Evolutionary conservation across 2,113 vertebrate species (phyloP), one percentile per base, ranked within the genome.

Genomic region (Halichoeres trimaculatus): DNA sequence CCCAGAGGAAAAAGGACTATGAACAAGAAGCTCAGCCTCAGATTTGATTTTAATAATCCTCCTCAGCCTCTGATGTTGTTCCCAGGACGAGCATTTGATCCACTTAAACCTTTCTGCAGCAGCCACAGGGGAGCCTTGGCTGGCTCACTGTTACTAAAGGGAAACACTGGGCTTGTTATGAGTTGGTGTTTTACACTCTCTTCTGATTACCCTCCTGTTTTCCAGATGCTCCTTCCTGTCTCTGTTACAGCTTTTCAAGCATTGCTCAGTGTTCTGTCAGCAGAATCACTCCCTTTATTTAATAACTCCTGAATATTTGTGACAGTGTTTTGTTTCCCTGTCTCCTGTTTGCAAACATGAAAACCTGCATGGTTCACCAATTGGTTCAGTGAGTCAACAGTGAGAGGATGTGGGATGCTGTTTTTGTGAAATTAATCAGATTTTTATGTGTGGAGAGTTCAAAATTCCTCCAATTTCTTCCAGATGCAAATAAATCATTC

Each of bases 21-120:
- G 9, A 16, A 47, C 58, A 8, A 10, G 38, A 23, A 64, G 48
- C 23, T 66, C 34, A 6, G 45, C 40, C 61, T 67, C 68, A n/a
- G 55, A 59, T 47, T 35, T 57, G 69, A 61, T 67, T 61, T 73
- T 20, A 59, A 61, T 55, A 61, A 79, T 70, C 60, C 72, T 51
- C 35, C 35, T 38, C 58, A 53, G 64, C 53, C 71, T 75, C 40
- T 70, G 78, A 70, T 59, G 38, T 52, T 54, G 23, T 71, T 81
- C 60, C 66, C 48, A 66, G 76, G 24, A 70, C 23, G 41, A 63
- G 16, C 19, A 61, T 41, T 17, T 61, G 48, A 75, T 70, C 65
- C 59, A 45, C 43, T 10, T 38, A 17, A 67, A 55, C 48, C 41
- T 41, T 17, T 8, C 2, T 43, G 52, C 62, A n/a, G 62, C 69